Evolutionary conservation across 2,888 invertebrate species (phyloP).

Genomic region (Alloplasta piceator): DNA sequence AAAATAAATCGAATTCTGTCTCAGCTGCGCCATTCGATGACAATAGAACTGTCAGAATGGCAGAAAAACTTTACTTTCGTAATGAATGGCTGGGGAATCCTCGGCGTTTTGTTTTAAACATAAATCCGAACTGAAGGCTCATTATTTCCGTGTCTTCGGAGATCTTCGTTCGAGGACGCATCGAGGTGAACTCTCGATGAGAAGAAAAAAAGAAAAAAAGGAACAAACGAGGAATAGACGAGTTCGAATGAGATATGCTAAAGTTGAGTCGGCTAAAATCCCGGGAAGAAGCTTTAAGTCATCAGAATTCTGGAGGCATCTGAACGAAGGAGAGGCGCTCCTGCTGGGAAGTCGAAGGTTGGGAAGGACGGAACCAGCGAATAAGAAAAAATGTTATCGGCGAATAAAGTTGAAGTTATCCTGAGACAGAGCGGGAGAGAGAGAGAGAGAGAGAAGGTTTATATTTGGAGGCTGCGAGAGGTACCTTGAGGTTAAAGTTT

Average conservation of each 20-base stretch:
- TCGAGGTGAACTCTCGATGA: constrained; percentile 6
- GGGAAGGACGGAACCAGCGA: constrained; percentile 26
- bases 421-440: too few species aligned
- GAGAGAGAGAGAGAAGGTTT: constrained; percentile 21
- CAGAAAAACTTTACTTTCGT: too few species aligned
- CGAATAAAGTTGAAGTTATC: constrained; percentile 37
- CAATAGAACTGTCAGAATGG: not conserved
- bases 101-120: too few species aligned
- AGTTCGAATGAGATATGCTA: constrained; percentile 29
- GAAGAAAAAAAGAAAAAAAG: constrained; percentile 18
- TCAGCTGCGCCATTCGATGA: not conserved
- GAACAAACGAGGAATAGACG: constrained; percentile 31
- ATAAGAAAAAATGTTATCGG: constrained; percentile 33
- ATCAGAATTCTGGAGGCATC: constrained; percentile 48
- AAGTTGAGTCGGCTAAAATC: constrained; percentile 21
- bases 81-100: too few species aligned
- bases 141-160: constrained; percentile 29
- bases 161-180: constrained; percentile 30
- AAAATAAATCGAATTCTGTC: not conserved
- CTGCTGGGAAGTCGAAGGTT: constrained; percentile 35
- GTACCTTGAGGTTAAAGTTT: constrained; percentile 30
- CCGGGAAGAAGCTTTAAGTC: constrained; percentile 37
- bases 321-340: constrained; percentile 26
- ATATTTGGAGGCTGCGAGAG: constrained; percentile 5
- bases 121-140: constrained; percentile 5